Percentiles rank a stretch among this genome's conserved stretches.
Conservation (phyloP, 2,888 invertebrate species). For the Rosalia funebris region DNA sequence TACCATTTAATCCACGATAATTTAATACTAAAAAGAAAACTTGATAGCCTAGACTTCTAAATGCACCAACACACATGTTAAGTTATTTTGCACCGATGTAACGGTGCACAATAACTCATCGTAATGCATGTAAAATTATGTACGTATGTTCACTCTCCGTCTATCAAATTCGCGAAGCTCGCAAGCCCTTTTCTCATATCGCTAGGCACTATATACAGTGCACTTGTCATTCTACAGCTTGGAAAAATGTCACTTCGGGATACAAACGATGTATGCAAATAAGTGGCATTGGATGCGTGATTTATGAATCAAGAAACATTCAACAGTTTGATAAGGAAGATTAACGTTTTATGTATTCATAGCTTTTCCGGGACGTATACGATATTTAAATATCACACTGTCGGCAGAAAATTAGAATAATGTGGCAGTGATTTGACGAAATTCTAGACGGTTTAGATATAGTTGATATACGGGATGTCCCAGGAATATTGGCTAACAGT, state of each 20-base stretch:
- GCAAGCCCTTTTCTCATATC: slow-evolving; percentile 32
- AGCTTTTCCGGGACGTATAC: slow-evolving; percentile 35
- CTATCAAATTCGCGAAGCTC: slow-evolving; percentile 4
- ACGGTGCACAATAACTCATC: too few species aligned
- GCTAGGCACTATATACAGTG: slow-evolving; percentile 12
- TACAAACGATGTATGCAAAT: slow-evolving; percentile 45
- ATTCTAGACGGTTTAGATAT: neutral
- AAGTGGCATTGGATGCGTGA: slow-evolving; percentile 46
- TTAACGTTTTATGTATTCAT: slow-evolving; percentile 56
- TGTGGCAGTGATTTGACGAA: too few species aligned
- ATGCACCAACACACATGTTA: too few species aligned
- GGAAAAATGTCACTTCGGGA: slow-evolving; percentile 13
- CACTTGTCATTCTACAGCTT: slow-evolving; percentile 4
- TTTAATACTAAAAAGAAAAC: too few species aligned
- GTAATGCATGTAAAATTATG: neutral
- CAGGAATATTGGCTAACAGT: too few species aligned
- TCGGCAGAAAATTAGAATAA: too few species aligned
- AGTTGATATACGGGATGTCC: neutral
- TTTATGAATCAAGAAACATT: slow-evolving; percentile 51
- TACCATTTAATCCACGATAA: too few species aligned
- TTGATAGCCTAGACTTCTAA: too few species aligned
- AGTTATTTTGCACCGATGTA: too few species aligned
- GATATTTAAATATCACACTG: slow-evolving; percentile 31
- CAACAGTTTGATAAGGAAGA: slow-evolving; percentile 56
- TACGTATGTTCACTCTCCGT: neutral